Evolutionary conservation across 2,113 vertebrate genomes (phyloP), one percentile per base, ranked within the genome.

Genomic region (Pelmatolapia mariae): DNA sequence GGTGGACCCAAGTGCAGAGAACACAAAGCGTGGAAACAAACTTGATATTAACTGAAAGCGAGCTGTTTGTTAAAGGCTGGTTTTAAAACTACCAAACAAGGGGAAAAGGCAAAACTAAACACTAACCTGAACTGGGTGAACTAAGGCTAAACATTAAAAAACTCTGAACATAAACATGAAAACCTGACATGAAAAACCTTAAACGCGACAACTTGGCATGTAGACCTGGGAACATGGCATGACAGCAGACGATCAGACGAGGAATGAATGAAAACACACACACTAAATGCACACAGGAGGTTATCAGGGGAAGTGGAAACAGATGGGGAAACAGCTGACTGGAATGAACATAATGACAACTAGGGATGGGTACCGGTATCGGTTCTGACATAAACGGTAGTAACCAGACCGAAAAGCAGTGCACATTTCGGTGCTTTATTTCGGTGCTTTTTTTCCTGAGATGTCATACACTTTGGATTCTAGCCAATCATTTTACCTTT

Each of bases 351-450:
- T 53, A 53, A 53, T 53, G 52, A 52, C 50, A 52, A 52, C 47
- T 57, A 57, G 54, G 7, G 12, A 26, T 26, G 12, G 24, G 54
- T 57, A 57, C 31, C 31, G 31, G 6, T 31, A 31, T 31, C 29
- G 29, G 29, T 31, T 2, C 29, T 6, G 3, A 31, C 29, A 31
- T 31, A 31, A 31, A 31, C 29, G 29, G 29, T 2, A 31, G 29
- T 31, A 31, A 57, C 12, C 54, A 57, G 12, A 57, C 8, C 24
- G 1, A 57, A 57, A 57, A 57, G 54, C 54, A 57, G 0, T 7
- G 1, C 54, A 57, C 12, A 57, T 26, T 57, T 56, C 0, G 11
- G n/a, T 54, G n/a, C n/a, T 24, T 24, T 26, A 26, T 3, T 47
- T 47, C 43, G 1, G 43, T 47, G 43, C 43, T 33, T 33, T 52